A percentile compares a stretch with the other conserved stretches of the same genome.
Conservation (phyloP, 2,888 invertebrate genomes). For the Ferdinandea cuprea region DNA sequence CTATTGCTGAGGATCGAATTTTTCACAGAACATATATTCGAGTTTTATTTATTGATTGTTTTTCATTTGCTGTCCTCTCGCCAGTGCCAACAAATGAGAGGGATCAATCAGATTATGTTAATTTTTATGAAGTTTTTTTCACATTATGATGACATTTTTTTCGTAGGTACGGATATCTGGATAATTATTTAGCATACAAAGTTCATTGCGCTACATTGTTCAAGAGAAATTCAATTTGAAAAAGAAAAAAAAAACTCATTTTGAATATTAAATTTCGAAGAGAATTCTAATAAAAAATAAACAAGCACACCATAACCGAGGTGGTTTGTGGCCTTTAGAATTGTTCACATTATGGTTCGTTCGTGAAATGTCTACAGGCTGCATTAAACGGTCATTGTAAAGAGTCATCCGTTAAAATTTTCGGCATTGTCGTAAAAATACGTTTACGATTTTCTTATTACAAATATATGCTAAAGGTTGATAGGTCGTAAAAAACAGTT, state of each 20-base stretch:
- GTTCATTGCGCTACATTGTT: slow-evolving; percentile 62
- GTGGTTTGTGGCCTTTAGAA: slow-evolving; percentile 15
- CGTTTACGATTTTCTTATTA: slow-evolving; percentile 59
- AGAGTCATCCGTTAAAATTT: slow-evolving; percentile 18
- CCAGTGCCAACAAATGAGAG: slow-evolving; percentile 12
- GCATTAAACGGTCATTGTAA: slow-evolving; percentile 50
- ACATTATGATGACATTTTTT: slow-evolving; percentile 32
- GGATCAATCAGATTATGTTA: slow-evolving; percentile 65
- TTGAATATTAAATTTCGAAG: slow-evolving; percentile 41
- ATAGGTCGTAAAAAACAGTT: slow-evolving; percentile 45
- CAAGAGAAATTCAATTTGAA: slow-evolving; percentile 42
- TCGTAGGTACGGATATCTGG: too few relatives aligned
- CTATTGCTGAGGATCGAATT: slow-evolving; percentile 29
- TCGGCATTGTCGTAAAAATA: slow-evolving; percentile 62
- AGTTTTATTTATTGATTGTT: slow-evolving; percentile 37
- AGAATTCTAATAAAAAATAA: slow-evolving; percentile 17
- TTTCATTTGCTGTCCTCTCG: not conserved
- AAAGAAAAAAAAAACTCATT: slow-evolving; percentile 9
- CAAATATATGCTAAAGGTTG: slow-evolving; percentile 45
- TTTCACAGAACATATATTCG: slow-evolving; percentile 28
- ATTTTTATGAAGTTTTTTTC: slow-evolving; percentile 51
- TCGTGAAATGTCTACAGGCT: slow-evolving; percentile 11
- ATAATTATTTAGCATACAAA: slow-evolving; percentile 44
- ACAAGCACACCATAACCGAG: not conserved
- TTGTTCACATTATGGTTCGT: not conserved